Conservation (phyloP, 2,113 vertebrate genomes). For the Channa argus region DNA sequence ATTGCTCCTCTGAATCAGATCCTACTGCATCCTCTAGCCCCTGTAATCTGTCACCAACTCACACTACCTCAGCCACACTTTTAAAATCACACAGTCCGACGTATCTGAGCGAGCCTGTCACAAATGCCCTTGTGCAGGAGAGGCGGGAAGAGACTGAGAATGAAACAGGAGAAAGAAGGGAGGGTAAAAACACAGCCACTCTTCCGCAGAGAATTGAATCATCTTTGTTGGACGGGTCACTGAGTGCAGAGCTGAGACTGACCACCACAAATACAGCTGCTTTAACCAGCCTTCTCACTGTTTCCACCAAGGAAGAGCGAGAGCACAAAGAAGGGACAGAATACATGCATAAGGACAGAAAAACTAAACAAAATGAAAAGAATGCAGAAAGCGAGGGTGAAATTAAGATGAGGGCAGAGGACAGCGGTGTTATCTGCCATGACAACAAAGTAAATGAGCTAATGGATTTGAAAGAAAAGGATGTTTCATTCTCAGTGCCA, state of each 20-base stretch:
- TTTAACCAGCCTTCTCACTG: conserved; percentile 52
- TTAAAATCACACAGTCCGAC: conserved; percentile 30
- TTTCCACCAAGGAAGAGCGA: conserved; percentile 59
- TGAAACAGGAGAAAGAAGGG: conserved; percentile 11
- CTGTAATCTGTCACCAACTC: conserved; percentile 62
- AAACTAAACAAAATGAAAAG: conserved; percentile 58
- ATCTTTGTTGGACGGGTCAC: conserved; percentile 59
- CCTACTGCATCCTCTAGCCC: conserved; percentile 32
- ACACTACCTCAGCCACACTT: conserved; percentile 80
- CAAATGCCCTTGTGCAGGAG: conserved; percentile 36
- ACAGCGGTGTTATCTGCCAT: conserved; percentile 20
- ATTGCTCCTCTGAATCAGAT: conserved; percentile 40
- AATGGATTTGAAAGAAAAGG: conserved; percentile 28
- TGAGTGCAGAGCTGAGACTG: conserved; percentile 80
- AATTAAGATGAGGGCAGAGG: conserved; percentile 59
- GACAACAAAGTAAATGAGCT: conserved; percentile 41
- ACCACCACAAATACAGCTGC: conserved; percentile 72
- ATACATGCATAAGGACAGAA: conserved; percentile 28
- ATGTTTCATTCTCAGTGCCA: conserved; percentile 40
- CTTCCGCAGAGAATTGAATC: conserved; percentile 43
- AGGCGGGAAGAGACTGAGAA: conserved; percentile 49
- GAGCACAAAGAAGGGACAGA: conserved; percentile 23
- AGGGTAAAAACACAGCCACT: conserved; percentile 16
- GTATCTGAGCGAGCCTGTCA: conserved; percentile 35
- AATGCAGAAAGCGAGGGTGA: conserved; percentile 41